Percentiles rank a stretch among this genome's conserved stretches.
phyloP scores from a whole-genome alignment of 2,888 invertebrate genomes.

The Drosophila diplacantha region DNA sequence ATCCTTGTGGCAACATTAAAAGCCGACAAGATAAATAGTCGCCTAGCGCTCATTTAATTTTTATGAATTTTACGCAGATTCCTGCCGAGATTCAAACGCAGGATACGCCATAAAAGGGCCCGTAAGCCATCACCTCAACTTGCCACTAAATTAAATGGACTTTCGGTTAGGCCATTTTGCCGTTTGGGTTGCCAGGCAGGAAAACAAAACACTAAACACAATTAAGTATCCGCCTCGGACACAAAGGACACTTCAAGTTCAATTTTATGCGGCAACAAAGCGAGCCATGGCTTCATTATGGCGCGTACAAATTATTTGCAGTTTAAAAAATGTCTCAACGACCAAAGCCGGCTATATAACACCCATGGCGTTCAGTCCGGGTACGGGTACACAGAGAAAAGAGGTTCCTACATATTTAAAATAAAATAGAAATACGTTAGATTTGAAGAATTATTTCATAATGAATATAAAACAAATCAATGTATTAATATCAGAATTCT shows the following conservation, averaged over 20 bases:
- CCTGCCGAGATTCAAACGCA: slow-evolving; percentile 12
- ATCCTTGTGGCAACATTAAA: slow-evolving; percentile 35
- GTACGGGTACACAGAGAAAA: slow-evolving; percentile 2
- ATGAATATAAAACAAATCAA: too few species aligned
- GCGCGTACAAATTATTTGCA: slow-evolving; percentile 57
- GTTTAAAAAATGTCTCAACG: slow-evolving; percentile 48
- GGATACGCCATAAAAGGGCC: slow-evolving; percentile 31
- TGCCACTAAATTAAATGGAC: slow-evolving; percentile 52
- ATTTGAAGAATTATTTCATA: not conserved
- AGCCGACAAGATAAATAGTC: slow-evolving; percentile 37
- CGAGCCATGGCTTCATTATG: slow-evolving; percentile 55
- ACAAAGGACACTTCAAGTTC: slow-evolving; percentile 56
- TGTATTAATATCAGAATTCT: too few species aligned
- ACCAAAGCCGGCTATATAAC: slow-evolving; percentile 50
- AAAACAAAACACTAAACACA: slow-evolving; percentile 51
- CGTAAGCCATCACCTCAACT: slow-evolving; percentile 39
- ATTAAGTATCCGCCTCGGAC: slow-evolving; percentile 50
- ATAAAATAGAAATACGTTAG: not conserved
- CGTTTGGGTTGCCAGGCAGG: slow-evolving; percentile 31
- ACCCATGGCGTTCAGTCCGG: slow-evolving; percentile 39
- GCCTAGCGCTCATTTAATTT: slow-evolving; percentile 21
- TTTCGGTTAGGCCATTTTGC: slow-evolving; percentile 47
- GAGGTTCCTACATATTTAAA: not conserved
- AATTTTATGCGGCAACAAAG: slow-evolving; percentile 48
- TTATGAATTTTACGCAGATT: slow-evolving; percentile 31